Percentiles rank a stretch among this genome's conserved stretches.
phyloP scores from a whole-genome alignment of 1,140 invertebrate species.

The Pachypsylla venusta region DNA sequence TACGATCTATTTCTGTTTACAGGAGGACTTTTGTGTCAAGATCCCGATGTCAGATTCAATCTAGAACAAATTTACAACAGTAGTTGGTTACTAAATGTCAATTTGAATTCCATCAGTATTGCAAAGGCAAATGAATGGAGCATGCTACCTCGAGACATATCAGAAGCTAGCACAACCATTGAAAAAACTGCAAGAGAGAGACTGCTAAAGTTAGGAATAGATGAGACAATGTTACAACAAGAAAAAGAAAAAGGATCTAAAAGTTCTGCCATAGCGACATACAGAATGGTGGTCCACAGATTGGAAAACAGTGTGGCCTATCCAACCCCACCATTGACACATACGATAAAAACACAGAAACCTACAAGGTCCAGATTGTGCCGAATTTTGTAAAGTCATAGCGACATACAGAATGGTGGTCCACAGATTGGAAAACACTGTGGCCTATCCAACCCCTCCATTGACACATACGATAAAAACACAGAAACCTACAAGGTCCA shows the following conservation, averaged over 20 bases:
- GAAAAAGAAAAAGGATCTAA: conserved; percentile 33
- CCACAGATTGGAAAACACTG: conserved; percentile 30
- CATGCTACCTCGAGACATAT: conserved; percentile 19
- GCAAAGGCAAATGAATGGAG: conserved; percentile 24
- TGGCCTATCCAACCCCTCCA: background rate
- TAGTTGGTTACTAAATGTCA: conserved; percentile 31
- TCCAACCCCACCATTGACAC: background rate
- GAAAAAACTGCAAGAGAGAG: conserved; percentile 25
- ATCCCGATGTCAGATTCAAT: conserved; percentile 35
- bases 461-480: background rate
- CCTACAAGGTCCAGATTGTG: background rate
- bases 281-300: conserved; percentile 40
- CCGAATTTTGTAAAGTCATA: conserved; percentile 19
- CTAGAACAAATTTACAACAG: conserved; percentile 34
- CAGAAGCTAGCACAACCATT: conserved; percentile 16
- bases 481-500: background rate
- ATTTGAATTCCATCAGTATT: conserved; percentile 29
- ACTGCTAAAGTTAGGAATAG: conserved; percentile 38
- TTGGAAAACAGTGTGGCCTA: conserved; percentile 21
- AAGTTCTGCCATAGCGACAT: conserved; percentile 40
- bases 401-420: conserved; percentile 44
- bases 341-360: background rate
- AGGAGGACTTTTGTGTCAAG: conserved; percentile 35
- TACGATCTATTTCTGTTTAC: conserved; percentile 13
- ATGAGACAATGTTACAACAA: conserved; percentile 34